phyloP scores from a whole-genome alignment of 2,888 invertebrate genomes.

The Tachina fera region DNA sequence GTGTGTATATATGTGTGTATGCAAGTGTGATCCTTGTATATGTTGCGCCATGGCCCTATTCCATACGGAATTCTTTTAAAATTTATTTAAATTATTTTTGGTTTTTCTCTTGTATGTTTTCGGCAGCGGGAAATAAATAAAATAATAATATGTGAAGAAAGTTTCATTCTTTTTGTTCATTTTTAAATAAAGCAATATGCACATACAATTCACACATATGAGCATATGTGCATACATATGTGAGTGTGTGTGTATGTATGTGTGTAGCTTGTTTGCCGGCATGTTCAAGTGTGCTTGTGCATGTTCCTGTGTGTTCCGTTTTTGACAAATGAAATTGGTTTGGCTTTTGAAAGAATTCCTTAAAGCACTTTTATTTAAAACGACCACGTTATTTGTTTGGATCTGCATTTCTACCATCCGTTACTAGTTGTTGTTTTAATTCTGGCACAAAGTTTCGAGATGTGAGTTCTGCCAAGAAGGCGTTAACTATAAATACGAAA shows the following conservation, averaged over 20 bases:
- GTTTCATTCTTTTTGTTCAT: slow-evolving; percentile 4
- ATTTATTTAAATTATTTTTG: slow-evolving; percentile 50
- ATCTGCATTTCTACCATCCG: slow-evolving; percentile 28
- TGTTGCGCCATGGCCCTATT: background rate
- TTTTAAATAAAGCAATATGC: slow-evolving; percentile 42
- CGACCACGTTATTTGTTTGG: slow-evolving; percentile 25
- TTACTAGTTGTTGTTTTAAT: slow-evolving; percentile 35
- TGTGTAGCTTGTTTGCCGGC: slow-evolving; percentile 24
- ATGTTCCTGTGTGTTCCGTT: slow-evolving; percentile 37
- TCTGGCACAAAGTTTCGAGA: slow-evolving; percentile 52
- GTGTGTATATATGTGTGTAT: background rate
- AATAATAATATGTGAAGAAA: slow-evolving; percentile 46
- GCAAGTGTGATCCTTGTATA: background rate
- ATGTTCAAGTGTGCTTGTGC: slow-evolving; percentile 24
- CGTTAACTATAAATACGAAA: slow-evolving; percentile 63
- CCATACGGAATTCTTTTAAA: slow-evolving; percentile 20
- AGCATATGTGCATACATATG: background rate
- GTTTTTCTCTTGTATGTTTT: slow-evolving; percentile 40
- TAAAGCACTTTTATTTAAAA: slow-evolving; percentile 51
- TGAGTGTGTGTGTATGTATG: background rate
- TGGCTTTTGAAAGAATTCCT: slow-evolving; percentile 69
- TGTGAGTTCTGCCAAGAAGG: slow-evolving; percentile 66
- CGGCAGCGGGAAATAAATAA: slow-evolving; percentile 50
- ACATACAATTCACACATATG: background rate
- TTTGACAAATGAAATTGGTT: slow-evolving; percentile 71